Evolutionary conservation across 1,140 invertebrate genomes (phyloP), one percentile per base, ranked within the genome.

Genomic region (Melitaea cinxia): DNA sequence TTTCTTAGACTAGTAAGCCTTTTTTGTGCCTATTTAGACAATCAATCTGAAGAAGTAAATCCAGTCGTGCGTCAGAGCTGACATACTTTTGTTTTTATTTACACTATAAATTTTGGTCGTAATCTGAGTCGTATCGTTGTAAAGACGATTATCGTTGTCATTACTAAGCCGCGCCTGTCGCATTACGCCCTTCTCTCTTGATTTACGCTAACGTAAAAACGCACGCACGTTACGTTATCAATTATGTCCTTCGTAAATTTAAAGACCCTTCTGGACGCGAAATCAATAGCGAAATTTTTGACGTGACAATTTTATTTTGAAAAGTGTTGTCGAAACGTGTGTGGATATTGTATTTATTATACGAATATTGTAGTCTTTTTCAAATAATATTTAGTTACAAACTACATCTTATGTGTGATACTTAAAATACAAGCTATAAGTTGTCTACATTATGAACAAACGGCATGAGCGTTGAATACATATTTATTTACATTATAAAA

Each of bases 161-260:
- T 59, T 65, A 59, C 56, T 35, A 28, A 19, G 45, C 47, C 64
- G 24, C 64, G 64, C 64, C 64, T 59, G 64, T 59, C 64, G 50
- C 64, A 65, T 64, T 57, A 65, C 49, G 33, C 64, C 55, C 56
- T 65, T 59, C 53, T 47, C 53, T 55, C 50, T 65, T 59, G 64
- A 65, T 65, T 65, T 65, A 58, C 50, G 35, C 53, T 65, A 56
- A 65, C 45, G 47, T 58, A 39, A 15, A 50, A 45, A 15, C 26
- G 47, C 62, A 65, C 62, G 54, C 55, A 58, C 33, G 55, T 52
- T 65, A 56, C 28, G 15, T 56, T 56, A 57, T 53, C 55, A 53
- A 65, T 65, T 65, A 65, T 57, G 12, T 56, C 33, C 35, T 58
- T 65, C 30, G 10, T 47, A 39, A 39, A 19, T 53, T 49, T 45